Conservation (phyloP, 2,888 invertebrate species). For the Archips crataeganus region DNA sequence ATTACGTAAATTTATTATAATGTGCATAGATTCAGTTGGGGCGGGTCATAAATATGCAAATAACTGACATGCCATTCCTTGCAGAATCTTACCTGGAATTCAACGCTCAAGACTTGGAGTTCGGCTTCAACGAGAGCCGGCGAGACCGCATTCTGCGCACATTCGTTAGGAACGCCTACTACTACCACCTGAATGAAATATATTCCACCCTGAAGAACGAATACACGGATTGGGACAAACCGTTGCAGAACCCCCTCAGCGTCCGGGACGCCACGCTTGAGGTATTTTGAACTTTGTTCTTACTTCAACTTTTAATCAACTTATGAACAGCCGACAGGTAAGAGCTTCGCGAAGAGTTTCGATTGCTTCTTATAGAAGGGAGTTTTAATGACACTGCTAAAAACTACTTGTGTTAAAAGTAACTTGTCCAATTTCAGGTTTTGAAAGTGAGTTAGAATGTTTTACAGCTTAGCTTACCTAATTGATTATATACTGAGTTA, state of each 20-base stretch:
- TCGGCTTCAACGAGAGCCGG: slow-evolving; percentile 95
- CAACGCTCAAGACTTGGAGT: slow-evolving; percentile 94
- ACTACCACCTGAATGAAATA: slow-evolving; percentile 97
- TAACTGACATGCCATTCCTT: slow-evolving; percentile 66
- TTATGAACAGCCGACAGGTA: slow-evolving; percentile 33
- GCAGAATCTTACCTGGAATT: slow-evolving; percentile 93
- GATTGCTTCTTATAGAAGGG: slow-evolving; percentile 21
- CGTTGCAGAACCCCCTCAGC: slow-evolving; percentile 93
- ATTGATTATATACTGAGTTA: background rate
- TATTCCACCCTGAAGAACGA: slow-evolving; percentile 97
- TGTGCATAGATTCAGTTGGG: slow-evolving; percentile 51
- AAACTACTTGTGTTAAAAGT: slow-evolving; percentile 1
- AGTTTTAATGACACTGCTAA: slow-evolving; percentile 22
- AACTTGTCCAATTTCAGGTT: background rate
- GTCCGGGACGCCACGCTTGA: slow-evolving; percentile 94
- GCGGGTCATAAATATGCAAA: slow-evolving; percentile 66
- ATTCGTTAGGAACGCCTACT: slow-evolving; percentile 97
- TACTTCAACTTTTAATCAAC: slow-evolving; percentile 40
- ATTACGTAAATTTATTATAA: slow-evolving; percentile 36
- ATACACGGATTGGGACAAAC: slow-evolving; percentile 98
- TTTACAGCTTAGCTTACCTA: background rate
- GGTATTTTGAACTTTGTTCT: slow-evolving; percentile 55
- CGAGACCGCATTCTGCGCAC: slow-evolving; percentile 95
- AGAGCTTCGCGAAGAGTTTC: slow-evolving; percentile 28
- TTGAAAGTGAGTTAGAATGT: background rate